phyloP scores from a whole-genome alignment of 2,113 vertebrate genomes.

The Dicentrarchus labrax region DNA sequence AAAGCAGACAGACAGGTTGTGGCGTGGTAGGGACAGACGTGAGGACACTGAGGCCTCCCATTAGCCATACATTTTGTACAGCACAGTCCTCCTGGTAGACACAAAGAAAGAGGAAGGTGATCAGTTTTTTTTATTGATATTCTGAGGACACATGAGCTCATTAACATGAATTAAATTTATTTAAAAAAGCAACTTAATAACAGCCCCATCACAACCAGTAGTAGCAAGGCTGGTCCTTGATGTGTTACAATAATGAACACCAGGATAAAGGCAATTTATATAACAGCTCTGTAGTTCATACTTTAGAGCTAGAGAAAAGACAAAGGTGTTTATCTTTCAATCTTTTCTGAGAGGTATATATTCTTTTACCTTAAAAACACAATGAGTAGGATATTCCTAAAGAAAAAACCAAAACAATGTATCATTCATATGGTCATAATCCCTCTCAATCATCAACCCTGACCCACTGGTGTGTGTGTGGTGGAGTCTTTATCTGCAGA shows the following conservation, averaged over 20 bases:
- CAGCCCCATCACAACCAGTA: not conserved
- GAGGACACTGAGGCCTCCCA: constrained; percentile 93
- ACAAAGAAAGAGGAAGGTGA: not conserved
- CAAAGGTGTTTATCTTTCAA: not conserved
- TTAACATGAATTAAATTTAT: not conserved
- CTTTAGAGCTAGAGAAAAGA: not conserved
- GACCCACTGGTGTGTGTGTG: not conserved
- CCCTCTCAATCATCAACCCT: too few species aligned
- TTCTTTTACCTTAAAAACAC: not conserved
- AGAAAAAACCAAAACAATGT: too few species aligned
- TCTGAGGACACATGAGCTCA: too few species aligned
- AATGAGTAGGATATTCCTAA: too few species aligned
- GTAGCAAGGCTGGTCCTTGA: not conserved
- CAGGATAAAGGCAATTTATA: not conserved
- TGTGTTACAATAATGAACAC: not conserved
- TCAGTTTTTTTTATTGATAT: not conserved
- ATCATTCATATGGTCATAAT: too few species aligned
- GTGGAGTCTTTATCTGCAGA: too few species aligned
- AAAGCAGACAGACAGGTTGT: constrained; percentile 90
- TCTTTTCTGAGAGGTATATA: not conserved
- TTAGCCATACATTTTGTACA: constrained; percentile 93
- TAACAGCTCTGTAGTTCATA: not conserved
- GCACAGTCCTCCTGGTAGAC: constrained; percentile 90
- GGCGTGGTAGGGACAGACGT: constrained; percentile 88
- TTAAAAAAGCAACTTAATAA: not conserved